Evolutionary conservation across 2,888 invertebrate genomes (phyloP), one percentile per base, ranked within the genome.

Genomic region (Drosophila vallismaia): DNA sequence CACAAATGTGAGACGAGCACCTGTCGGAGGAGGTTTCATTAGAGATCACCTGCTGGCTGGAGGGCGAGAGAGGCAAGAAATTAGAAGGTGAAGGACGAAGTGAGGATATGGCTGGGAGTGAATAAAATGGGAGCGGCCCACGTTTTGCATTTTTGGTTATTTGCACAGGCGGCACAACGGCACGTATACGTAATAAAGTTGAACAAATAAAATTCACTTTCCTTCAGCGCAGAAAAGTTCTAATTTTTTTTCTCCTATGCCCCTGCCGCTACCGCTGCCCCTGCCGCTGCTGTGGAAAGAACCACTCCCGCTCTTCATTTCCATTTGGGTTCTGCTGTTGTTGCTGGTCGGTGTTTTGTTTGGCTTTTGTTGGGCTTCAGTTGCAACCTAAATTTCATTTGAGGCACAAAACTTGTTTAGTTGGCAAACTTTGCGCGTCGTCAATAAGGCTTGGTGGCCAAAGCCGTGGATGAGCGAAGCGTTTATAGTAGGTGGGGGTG

Each of bases 371-470:
- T 85, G 69, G 87, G 88, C 86, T 85, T 85, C 88, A 74, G 84
- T 83, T 88, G 86, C 88, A 86, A 88, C 86, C 85, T 88, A 88
- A 86, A 86, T 88, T 86, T 88, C 88, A 86, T 86, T 88, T 86
- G 76, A 86, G 85, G 84, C 84, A 77, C 84, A 85, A 84, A 87
- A 87, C 83, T 87, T 84, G 87, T 85, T 87, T 84, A 84, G 87
- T 84, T 87, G 84, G 86, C 86, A 81, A 82, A 83, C 79, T 86
- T 86, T 86, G 86, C 82, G 82, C 74, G 86, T 81, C 81, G 86
- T 78, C 85, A 83, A 86, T 86, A 86, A 80, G 75, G 81, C 73
- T 36, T 60, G 52, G 74, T 54, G 77, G 69, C 59, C 26, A 59
- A 45, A 45, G 51, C 38, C 29, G 58, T 7, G 26, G 26, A 45